phyloP scores from a whole-genome alignment of 2,888 invertebrate genomes.

The Stegana nigrithorax region DNA sequence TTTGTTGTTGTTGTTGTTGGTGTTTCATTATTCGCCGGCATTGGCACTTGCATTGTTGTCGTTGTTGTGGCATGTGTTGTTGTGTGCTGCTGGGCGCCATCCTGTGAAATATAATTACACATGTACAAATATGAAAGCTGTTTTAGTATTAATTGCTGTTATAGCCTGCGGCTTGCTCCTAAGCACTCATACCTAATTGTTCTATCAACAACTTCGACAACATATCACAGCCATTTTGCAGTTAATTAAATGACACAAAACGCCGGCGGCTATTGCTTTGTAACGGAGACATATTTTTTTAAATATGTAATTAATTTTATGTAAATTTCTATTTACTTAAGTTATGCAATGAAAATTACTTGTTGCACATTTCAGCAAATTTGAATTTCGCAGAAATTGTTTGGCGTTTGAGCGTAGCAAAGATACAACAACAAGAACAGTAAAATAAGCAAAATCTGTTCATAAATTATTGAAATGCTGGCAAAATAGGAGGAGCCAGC shows the following conservation, averaged over 20 bases:
- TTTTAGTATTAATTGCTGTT: conserved; percentile 17
- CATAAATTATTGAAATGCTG: no score
- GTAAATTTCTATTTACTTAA: conserved; percentile 41
- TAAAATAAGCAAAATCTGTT: no score
- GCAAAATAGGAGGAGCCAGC: no score
- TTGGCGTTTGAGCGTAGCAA: no score
- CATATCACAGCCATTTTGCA: conserved; percentile 1
- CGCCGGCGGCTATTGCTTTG: no score
- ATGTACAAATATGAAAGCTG: not conserved
- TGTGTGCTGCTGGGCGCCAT: no score
- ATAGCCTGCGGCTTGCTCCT: no score
- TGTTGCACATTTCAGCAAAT: conserved; percentile 11
- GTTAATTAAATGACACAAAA: conserved; percentile 1
- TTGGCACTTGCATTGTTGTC: not conserved
- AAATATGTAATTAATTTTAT: conserved; percentile 19
- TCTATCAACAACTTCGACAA: not conserved
- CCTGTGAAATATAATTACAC: conserved; percentile 24
- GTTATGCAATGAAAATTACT: conserved; percentile 32
- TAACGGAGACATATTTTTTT: no score
- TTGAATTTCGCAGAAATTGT: not conserved
- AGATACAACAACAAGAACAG: not conserved
- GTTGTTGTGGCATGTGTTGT: not conserved
- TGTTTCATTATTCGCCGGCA: not conserved
- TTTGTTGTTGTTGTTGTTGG: not conserved
- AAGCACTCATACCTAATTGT: not conserved